These are phyloP conservation scores for Bucco capensis DNA, from an alignment of 2,113 vertebrate genomes.

Conservation along the genomic window DNA sequence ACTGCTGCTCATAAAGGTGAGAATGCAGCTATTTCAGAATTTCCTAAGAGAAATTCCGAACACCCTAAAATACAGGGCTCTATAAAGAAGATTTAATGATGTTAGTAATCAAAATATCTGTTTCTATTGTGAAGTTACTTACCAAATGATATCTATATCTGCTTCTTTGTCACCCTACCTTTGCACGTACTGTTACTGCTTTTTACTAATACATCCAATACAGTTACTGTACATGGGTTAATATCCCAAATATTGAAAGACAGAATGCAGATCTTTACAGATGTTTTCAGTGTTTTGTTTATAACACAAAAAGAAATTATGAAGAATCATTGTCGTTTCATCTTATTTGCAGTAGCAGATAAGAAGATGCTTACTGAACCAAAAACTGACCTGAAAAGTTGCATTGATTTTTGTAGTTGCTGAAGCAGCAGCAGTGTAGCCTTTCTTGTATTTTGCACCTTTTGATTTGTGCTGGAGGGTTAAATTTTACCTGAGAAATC, in stretches of 20 bases:
- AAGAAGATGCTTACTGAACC: background rate
- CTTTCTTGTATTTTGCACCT: background rate
- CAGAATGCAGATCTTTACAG: background rate
- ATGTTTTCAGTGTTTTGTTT: background rate
- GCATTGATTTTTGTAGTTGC: background rate
- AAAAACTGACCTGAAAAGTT: background rate
- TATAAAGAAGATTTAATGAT: background rate
- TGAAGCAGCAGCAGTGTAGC: background rate
- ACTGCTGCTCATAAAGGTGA: background rate
- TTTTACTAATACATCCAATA: background rate
- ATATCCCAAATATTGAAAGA: background rate
- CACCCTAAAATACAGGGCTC: background rate
- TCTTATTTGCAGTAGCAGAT: background rate
- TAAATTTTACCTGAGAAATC: background rate
- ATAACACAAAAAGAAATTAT: background rate
- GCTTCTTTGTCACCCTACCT: background rate
- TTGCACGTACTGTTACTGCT: background rate
- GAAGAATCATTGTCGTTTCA: background rate
- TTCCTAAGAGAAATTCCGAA: slow-evolving; percentile 24
- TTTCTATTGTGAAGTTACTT: background rate
- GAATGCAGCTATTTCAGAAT: slow-evolving; percentile 5
- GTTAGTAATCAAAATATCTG: background rate
- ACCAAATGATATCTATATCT: background rate
- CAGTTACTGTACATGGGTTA: background rate
- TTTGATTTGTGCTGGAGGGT: background rate